Conservation (phyloP, 2,113 vertebrate species). For the Eudyptes chrysolophus region DNA sequence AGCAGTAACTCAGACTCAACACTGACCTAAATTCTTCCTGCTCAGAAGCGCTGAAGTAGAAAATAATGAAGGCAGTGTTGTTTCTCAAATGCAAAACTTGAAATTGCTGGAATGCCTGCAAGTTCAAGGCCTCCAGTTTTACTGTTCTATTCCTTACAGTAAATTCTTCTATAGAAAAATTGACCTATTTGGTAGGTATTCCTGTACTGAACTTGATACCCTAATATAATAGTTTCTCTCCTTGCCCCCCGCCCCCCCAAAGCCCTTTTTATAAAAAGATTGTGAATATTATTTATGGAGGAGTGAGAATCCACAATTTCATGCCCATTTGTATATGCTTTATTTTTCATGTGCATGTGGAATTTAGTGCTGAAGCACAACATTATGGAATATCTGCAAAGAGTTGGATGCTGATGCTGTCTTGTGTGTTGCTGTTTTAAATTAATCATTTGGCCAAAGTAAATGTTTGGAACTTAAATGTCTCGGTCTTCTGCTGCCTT, state of each 20-base stretch:
- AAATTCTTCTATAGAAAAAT: background rate
- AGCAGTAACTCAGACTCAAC: slow-evolving; percentile 55
- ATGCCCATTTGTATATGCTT: background rate
- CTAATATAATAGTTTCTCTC: background rate
- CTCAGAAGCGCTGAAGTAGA: slow-evolving; percentile 53
- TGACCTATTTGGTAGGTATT: background rate
- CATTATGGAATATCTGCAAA: background rate
- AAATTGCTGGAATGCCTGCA: slow-evolving; percentile 21
- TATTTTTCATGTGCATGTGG: background rate
- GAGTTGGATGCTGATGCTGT: background rate
- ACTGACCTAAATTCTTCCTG: slow-evolving; percentile 66
- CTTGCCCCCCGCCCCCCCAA: fast-evolving
- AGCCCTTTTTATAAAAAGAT: background rate
- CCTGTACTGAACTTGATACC: background rate
- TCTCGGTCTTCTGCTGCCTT: background rate
- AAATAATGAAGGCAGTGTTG: slow-evolving; percentile 63
- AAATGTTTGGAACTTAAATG: background rate
- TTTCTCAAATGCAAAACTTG: slow-evolving; percentile 58
- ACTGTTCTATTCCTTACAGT: background rate
- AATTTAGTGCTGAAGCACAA: background rate
- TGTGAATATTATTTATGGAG: background rate
- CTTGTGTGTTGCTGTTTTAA: background rate
- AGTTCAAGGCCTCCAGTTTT: slow-evolving; percentile 12
- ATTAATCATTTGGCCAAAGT: background rate
- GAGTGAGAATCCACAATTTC: background rate